Percentiles rank a stretch among this genome's conserved stretches.
phyloP scores from a whole-genome alignment of 2,797 vertebrate species.

The Cetoscarus ocellatus region DNA sequence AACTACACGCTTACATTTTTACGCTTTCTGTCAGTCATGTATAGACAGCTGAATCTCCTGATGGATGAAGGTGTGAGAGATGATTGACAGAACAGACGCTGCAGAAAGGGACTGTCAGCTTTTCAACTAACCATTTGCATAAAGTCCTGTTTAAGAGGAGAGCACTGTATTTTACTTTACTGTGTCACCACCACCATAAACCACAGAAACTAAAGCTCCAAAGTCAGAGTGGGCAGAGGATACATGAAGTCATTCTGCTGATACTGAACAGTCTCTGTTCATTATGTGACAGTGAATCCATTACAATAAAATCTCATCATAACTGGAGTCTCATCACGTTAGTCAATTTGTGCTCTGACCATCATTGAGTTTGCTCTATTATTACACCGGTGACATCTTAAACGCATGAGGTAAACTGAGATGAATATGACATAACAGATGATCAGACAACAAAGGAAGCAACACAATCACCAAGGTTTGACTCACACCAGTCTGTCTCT shows the following conservation, averaged over 20 bases:
- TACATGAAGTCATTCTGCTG: conserved; percentile 25
- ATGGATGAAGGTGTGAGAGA: conserved; percentile 17
- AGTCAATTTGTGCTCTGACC: conserved; percentile 36
- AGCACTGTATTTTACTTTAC: neutral
- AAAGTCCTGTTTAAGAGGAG: conserved; percentile 1
- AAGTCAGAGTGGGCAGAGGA: conserved; percentile 5
- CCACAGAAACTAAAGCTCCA: conserved; percentile 11
- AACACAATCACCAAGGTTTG: neutral
- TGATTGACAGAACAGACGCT: conserved; percentile 17
- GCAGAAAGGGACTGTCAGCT: conserved; percentile 20
- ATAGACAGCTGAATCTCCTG: conserved; percentile 34
- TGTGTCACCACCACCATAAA: neutral
- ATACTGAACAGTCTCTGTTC: conserved; percentile 27
- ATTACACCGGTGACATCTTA: conserved; percentile 6
- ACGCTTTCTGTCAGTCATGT: conserved; percentile 28
- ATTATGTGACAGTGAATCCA: conserved; percentile 27
- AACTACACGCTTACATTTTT: conserved; percentile 8
- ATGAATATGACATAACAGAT: neutral
- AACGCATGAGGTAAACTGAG: neutral
- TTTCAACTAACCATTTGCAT: conserved; percentile 19
- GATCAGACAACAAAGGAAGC: conserved; percentile 10
- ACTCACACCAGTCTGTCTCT: neutral
- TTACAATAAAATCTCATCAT: conserved; percentile 31
- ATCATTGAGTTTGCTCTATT: conserved; percentile 35
- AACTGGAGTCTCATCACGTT: conserved; percentile 8